Evolutionary conservation across 2,888 invertebrate species (phyloP).

Genomic region (Lasioglossum malachurum): DNA sequence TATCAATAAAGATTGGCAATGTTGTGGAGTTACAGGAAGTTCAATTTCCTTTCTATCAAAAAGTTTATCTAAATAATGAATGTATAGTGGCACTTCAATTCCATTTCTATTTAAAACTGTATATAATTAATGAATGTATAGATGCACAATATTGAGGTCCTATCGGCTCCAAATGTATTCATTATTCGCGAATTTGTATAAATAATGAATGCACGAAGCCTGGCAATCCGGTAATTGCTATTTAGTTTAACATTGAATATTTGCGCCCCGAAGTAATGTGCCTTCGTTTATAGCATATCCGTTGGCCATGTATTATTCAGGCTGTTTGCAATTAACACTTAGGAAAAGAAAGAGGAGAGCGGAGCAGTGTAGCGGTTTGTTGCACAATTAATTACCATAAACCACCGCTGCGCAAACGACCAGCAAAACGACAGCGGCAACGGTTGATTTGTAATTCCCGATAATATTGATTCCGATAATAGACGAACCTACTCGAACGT

Average conservation of each 20-base stretch:
- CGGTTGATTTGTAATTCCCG: slow-evolving; percentile 37
- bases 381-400: slow-evolving; percentile 30
- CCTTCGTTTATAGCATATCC: not conserved
- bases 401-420: not conserved
- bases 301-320: not conserved
- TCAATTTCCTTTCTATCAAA: too few relatives aligned
- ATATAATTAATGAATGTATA: too few relatives aligned
- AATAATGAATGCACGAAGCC: not conserved
- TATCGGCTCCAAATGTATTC: not conserved
- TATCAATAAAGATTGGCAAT: too few relatives aligned
- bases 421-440: slow-evolving; percentile 28
- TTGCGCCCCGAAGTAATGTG: not conserved
- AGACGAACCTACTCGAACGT: slow-evolving; percentile 60
- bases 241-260: not conserved
- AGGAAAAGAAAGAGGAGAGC: slow-evolving; percentile 12
- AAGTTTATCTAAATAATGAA: too few relatives aligned
- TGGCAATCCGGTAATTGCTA: not conserved
- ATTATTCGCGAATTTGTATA: not conserved
- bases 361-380: not conserved
- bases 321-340: not conserved
- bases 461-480: slow-evolving; percentile 55
- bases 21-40: too few relatives aligned
- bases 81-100: too few relatives aligned
- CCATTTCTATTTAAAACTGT: too few relatives aligned
- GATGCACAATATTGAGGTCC: not conserved